phyloP scores from a whole-genome alignment of 2,113 vertebrate genomes.

The Hypanus sabinus region DNA sequence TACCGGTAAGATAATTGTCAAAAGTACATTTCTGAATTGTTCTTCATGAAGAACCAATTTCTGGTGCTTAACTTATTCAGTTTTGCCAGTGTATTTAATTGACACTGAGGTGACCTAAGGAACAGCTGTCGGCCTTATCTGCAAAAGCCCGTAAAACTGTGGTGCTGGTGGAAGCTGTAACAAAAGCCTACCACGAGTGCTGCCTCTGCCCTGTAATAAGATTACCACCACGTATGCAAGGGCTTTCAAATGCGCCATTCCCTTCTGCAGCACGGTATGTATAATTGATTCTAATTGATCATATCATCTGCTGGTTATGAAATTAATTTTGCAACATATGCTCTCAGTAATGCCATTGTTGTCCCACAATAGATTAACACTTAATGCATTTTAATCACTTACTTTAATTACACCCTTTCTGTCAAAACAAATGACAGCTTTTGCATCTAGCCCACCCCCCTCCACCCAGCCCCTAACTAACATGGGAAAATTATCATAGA shows the following conservation, averaged over 20 bases:
- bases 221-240: slow-evolving; percentile 43
- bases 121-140: slow-evolving; percentile 37
- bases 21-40: slow-evolving; percentile 25
- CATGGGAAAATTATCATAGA: slow-evolving; percentile 68
- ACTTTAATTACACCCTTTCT: slow-evolving; percentile 64
- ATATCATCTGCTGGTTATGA: slow-evolving; percentile 53
- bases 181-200: not conserved
- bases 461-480: slow-evolving; percentile 55
- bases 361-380: slow-evolving; percentile 62
- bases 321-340: slow-evolving; percentile 56
- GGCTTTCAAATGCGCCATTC: slow-evolving; percentile 49
- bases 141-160: slow-evolving; percentile 10
- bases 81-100: slow-evolving; percentile 33
- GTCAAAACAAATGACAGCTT: slow-evolving; percentile 59
- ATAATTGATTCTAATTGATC: slow-evolving; percentile 50
- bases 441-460: slow-evolving; percentile 54
- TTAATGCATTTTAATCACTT: slow-evolving; percentile 62
- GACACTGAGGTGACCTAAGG: slow-evolving; percentile 21
- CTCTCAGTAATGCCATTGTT: slow-evolving; percentile 55
- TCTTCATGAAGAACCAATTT: slow-evolving; percentile 22
- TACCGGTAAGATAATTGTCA: too few species aligned
- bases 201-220: slow-evolving; percentile 38
- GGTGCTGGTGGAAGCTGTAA: not conserved
- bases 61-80: slow-evolving; percentile 26
- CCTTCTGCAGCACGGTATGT: slow-evolving; percentile 44